Evolutionary conservation across 2,888 invertebrate genomes (phyloP).

Genomic region (Drosophila ustulata): DNA sequence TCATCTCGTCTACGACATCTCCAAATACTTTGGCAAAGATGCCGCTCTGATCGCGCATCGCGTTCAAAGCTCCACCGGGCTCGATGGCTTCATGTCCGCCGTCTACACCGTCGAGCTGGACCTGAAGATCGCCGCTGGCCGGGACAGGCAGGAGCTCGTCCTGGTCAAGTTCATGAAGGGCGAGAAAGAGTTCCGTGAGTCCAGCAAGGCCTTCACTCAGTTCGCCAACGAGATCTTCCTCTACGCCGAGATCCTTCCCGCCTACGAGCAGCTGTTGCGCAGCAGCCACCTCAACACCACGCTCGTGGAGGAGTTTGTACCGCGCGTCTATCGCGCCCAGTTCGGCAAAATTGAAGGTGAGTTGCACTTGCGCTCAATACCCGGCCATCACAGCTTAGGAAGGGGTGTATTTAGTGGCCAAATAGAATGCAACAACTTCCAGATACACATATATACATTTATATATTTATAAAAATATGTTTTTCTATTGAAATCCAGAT

Average conservation of each 20-base stretch:
- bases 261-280: constrained; percentile 73
- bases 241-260: constrained; percentile 80
- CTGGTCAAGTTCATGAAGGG: constrained; percentile 84
- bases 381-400: too few species aligned
- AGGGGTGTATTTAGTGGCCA: too few species aligned
- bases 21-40: constrained; percentile 66
- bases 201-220: constrained; percentile 80
- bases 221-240: constrained; percentile 83
- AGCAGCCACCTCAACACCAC: constrained; percentile 52
- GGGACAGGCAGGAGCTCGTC: constrained; percentile 56
- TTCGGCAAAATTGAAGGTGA: constrained; percentile 80
- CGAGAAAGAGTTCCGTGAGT: constrained; percentile 75
- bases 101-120: constrained; percentile 74
- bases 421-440: too few species aligned
- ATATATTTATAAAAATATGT: too few species aligned
- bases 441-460: too few species aligned
- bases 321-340: constrained; percentile 74
- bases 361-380: not conserved
- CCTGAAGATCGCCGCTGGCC: constrained; percentile 48
- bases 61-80: constrained; percentile 71
- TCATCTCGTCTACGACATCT: constrained; percentile 74
- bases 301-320: constrained; percentile 70
- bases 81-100: constrained; percentile 84
- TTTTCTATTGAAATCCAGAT: too few species aligned
- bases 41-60: constrained; percentile 56